These are phyloP conservation scores for Kryphioiulus occultus DNA, from an alignment of 2,888 invertebrate genomes.

Conservation along the genomic window DNA sequence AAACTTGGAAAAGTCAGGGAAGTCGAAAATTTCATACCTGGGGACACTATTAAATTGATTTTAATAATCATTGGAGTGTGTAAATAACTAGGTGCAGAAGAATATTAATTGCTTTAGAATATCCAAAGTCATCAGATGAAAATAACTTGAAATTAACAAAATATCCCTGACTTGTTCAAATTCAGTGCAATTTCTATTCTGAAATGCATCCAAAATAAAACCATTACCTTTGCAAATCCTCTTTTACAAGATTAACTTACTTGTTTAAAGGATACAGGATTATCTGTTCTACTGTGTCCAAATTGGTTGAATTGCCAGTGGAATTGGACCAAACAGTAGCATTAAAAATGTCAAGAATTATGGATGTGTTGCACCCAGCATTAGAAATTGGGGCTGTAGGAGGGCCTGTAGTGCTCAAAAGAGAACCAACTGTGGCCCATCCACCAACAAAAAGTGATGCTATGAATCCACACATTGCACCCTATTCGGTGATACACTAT, in stretches of 20 bases:
- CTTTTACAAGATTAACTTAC: neutral
- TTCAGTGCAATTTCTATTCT: too few species aligned
- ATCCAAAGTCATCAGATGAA: too few species aligned
- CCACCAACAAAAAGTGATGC: slow-evolving; percentile 17
- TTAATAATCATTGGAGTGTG: neutral
- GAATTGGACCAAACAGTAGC: neutral
- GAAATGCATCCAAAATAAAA: too few species aligned
- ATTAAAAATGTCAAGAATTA: neutral
- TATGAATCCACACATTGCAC: slow-evolving; percentile 29
- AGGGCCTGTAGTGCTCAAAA: neutral
- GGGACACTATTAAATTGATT: neutral
- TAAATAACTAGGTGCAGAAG: too few species aligned
- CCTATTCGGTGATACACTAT: neutral
- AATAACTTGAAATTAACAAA: too few species aligned
- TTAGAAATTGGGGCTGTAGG: slow-evolving; percentile 37
- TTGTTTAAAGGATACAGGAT: neutral
- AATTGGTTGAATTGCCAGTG: neutral
- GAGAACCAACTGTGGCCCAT: slow-evolving; percentile 47
- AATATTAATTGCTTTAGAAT: too few species aligned
- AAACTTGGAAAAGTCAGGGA: too few species aligned
- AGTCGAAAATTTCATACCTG: too few species aligned
- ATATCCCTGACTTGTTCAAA: too few species aligned
- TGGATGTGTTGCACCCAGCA: slow-evolving; percentile 44
- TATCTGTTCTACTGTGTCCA: neutral
- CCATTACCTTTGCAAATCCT: neutral